Conservation (phyloP, 1,140 invertebrate genomes). For the Rhizoglyphus robini region DNA sequence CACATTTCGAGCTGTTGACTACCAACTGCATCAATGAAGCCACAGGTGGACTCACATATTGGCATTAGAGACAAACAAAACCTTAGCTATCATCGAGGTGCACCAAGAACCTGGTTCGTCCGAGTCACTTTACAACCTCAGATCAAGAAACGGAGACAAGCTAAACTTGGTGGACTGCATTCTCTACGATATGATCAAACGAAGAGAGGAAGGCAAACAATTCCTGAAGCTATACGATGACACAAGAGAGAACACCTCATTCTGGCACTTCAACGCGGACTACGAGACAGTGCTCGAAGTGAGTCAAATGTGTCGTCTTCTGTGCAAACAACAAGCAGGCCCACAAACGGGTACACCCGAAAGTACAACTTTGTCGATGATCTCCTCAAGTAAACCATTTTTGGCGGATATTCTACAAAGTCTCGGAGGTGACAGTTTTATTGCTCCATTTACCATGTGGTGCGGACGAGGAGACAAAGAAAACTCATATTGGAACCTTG, state of each 20-base stretch:
- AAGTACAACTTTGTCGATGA: too few species aligned
- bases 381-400: too few species aligned
- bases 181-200: not conserved
- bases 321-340: not conserved
- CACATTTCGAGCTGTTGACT: too few species aligned
- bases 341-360: too few species aligned
- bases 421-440: not conserved
- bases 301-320: not conserved
- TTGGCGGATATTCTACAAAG: not conserved
- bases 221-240: not conserved
- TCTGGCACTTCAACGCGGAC: not conserved
- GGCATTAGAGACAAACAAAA: not conserved
- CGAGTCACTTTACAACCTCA: not conserved
- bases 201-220: not conserved
- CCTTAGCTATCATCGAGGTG: not conserved
- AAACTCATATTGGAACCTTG: constrained; percentile 50
- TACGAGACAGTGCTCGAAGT: not conserved
- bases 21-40: not conserved
- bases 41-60: not conserved
- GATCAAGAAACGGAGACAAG: too few species aligned
- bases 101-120: not conserved
- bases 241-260: not conserved
- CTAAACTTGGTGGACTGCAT: not conserved
- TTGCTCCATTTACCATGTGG: constrained; percentile 43
- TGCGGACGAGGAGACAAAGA: constrained; percentile 59